These are phyloP conservation scores for Rhagium mordax DNA, from an alignment of 2,888 invertebrate species.

Conservation along the genomic window DNA sequence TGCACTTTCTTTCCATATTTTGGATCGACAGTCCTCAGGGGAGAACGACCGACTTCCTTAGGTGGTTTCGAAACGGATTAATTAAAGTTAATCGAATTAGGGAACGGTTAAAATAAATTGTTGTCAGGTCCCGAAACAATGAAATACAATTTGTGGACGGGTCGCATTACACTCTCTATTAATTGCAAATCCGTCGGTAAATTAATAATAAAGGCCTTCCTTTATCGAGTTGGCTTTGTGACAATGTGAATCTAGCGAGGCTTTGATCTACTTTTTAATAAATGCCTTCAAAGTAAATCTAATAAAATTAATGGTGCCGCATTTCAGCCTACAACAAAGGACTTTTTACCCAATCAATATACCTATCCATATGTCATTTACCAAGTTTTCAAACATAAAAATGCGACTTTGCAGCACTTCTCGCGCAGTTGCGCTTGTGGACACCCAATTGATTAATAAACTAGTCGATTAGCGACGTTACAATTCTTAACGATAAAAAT, in stretches of 20 bases:
- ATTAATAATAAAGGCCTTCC: background rate
- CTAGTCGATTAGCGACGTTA: too few relatives aligned
- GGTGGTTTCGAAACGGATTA: too few relatives aligned
- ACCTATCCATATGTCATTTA: constrained; percentile 7
- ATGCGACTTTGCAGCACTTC: background rate
- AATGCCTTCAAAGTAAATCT: constrained; percentile 7
- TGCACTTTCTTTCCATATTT: too few relatives aligned
- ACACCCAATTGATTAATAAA: too few relatives aligned
- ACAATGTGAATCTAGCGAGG: background rate
- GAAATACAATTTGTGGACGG: background rate
- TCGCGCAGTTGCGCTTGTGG: too few relatives aligned
- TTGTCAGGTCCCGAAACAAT: background rate
- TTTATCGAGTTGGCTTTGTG: background rate
- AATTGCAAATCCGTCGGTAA: background rate
- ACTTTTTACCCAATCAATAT: constrained; percentile 7
- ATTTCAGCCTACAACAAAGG: background rate
- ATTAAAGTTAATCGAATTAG: too few relatives aligned
- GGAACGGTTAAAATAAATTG: too few relatives aligned
- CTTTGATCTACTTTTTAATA: constrained; percentile 5
- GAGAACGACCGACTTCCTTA: too few relatives aligned
- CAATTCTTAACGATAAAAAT: too few relatives aligned
- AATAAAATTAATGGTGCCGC: background rate
- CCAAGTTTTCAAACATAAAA: background rate
- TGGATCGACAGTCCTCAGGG: too few relatives aligned
- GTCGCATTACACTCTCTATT: background rate